A percentile compares a stretch with the other conserved stretches of the same genome.
Conservation (phyloP, 1,140 invertebrate species). For the Philotrypesis tridentata region DNA sequence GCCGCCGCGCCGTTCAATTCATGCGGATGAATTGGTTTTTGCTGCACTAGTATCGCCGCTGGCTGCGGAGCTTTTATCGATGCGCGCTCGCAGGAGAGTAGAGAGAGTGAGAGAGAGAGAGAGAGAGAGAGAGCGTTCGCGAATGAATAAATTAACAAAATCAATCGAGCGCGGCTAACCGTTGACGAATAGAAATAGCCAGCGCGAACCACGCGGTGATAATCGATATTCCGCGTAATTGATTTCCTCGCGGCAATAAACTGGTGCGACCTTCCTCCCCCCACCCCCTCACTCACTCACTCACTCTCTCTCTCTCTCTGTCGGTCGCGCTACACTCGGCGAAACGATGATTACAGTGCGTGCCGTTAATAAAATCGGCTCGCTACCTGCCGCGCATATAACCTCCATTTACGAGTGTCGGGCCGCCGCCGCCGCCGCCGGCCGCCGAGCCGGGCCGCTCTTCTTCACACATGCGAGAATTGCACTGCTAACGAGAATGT, state of each 20-base stretch:
- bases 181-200: conserved; percentile 41
- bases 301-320: neutral
- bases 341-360: conserved; percentile 41
- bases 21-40: conserved; percentile 10
- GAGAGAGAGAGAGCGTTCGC: neutral
- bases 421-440: neutral
- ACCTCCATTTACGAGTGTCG: conserved; percentile 2
- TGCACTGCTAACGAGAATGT: conserved; percentile 17
- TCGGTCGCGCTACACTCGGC: neutral
- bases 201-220: neutral
- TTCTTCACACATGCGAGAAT: neutral
- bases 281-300: neutral
- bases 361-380: conserved; percentile 38
- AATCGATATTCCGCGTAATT: conserved; percentile 45
- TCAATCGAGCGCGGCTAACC: conserved; percentile 37
- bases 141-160: conserved; percentile 46
- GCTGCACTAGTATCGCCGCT: neutral
- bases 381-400: neutral
- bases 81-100: neutral
- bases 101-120: too few relatives aligned
- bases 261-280: neutral
- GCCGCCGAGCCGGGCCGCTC: neutral
- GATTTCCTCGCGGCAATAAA: conserved; percentile 32
- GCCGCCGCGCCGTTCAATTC: neutral
- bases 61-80: neutral